A percentile compares a stretch with the other conserved stretches of the same genome.
phyloP scores from a whole-genome alignment of 2,888 invertebrate genomes.

The Ctenicera cuprea region DNA sequence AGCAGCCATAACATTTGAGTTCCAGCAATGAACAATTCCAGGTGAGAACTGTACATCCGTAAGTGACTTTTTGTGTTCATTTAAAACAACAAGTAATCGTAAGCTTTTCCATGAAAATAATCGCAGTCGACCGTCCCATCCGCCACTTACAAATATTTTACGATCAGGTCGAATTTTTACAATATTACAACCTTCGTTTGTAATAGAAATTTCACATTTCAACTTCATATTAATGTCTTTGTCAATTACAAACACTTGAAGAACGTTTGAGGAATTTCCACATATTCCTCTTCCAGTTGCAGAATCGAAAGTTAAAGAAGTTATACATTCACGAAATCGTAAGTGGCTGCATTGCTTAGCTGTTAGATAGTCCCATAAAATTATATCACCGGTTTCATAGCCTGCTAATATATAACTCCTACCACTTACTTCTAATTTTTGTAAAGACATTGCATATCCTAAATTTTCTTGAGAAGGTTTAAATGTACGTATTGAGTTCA shows the following conservation, averaged over 20 bases:
- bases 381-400: slow-evolving; percentile 84
- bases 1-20: slow-evolving; percentile 86
- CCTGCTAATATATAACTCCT: slow-evolving; percentile 79
- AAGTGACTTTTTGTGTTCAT: slow-evolving; percentile 82
- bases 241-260: slow-evolving; percentile 76
- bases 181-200: slow-evolving; percentile 83
- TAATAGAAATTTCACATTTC: slow-evolving; percentile 79
- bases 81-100: slow-evolving; percentile 82
- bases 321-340: slow-evolving; percentile 79
- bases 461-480: slow-evolving; percentile 72
- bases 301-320: slow-evolving; percentile 83
- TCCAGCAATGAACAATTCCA: slow-evolving; percentile 79
- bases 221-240: slow-evolving; percentile 76
- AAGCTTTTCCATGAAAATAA: slow-evolving; percentile 87
- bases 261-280: slow-evolving; percentile 78
- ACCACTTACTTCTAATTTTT: slow-evolving; percentile 72
- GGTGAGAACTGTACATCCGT: slow-evolving; percentile 84
- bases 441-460: slow-evolving; percentile 82
- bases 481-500: slow-evolving; percentile 70
- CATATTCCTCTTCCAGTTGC: slow-evolving; percentile 80
- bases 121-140: slow-evolving; percentile 86
- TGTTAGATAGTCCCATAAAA: slow-evolving; percentile 82
- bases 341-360: slow-evolving; percentile 76
- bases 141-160: slow-evolving; percentile 84
- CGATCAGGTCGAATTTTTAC: slow-evolving; percentile 81